Evolutionary conservation across 1,140 invertebrate species (phyloP).

Genomic region (Archegozetes longisetosus): DNA sequence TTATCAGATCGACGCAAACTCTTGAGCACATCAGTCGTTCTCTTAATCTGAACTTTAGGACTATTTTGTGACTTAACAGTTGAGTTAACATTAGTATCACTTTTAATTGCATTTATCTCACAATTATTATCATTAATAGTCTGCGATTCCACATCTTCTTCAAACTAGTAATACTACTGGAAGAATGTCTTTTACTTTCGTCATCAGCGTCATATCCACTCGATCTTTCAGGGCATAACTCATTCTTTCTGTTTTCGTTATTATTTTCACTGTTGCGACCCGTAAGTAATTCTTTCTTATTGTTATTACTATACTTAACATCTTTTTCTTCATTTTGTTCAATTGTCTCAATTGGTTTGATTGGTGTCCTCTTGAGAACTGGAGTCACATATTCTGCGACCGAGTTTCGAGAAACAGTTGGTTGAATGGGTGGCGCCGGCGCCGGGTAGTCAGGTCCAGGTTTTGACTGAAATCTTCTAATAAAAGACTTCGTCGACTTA

Average conservation of each 20-base stretch:
- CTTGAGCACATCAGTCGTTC: background rate
- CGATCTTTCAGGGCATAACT: background rate
- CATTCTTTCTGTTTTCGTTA: background rate
- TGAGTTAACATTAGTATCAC: background rate
- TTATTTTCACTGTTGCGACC: background rate
- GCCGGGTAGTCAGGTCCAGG: slow-evolving; percentile 27
- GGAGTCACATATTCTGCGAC: slow-evolving; percentile 13
- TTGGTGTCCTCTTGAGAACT: slow-evolving; percentile 14
- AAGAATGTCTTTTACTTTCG: slow-evolving; percentile 64
- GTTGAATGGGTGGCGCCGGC: slow-evolving; percentile 33
- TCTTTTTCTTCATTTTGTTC: background rate
- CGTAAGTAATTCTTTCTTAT: background rate
- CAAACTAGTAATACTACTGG: slow-evolving; percentile 76
- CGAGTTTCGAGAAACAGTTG: slow-evolving; percentile 7
- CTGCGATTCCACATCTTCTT: slow-evolving; percentile 63
- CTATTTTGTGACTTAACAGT: background rate
- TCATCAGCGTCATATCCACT: slow-evolving; percentile 18
- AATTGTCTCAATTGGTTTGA: slow-evolving; percentile 16
- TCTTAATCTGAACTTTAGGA: background rate
- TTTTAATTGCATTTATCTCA: background rate
- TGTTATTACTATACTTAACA: background rate
- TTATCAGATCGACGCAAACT: background rate
- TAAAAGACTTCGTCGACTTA: background rate
- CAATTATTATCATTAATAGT: background rate
- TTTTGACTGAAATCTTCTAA: slow-evolving; percentile 7